Conservation (phyloP, 2,888 invertebrate genomes). For the Venusia cambrica region DNA sequence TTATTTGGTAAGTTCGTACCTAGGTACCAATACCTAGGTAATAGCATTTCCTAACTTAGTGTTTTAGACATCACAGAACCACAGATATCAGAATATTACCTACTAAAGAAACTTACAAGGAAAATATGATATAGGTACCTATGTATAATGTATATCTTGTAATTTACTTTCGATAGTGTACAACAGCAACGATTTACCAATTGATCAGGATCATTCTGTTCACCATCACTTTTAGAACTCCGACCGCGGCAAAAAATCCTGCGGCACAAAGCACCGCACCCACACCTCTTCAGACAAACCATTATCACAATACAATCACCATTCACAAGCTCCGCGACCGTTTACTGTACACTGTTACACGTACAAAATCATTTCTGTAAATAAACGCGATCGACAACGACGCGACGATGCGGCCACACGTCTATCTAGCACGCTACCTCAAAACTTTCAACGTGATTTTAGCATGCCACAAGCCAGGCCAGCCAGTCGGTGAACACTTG, state of each 20-base stretch:
- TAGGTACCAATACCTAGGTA: too few relatives aligned
- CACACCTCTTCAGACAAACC: slow-evolving; percentile 57
- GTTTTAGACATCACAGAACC: too few relatives aligned
- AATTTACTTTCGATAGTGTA: too few relatives aligned
- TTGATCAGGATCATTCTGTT: slow-evolving; percentile 14
- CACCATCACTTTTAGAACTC: slow-evolving; percentile 34
- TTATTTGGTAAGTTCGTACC: too few relatives aligned
- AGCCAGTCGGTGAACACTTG: too few relatives aligned
- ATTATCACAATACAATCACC: slow-evolving; percentile 34
- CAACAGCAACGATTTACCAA: slow-evolving; percentile 31
- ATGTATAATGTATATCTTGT: too few relatives aligned
- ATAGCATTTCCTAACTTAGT: too few relatives aligned
- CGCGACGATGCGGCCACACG: slow-evolving; percentile 20
- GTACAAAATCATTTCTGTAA: slow-evolving; percentile 50
- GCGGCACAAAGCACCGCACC: slow-evolving; percentile 61
- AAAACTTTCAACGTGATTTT: slow-evolving; percentile 26
- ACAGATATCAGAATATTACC: too few relatives aligned
- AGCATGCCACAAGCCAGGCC: too few relatives aligned
- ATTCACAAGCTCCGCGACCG: slow-evolving; percentile 27
- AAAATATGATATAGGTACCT: too few relatives aligned
- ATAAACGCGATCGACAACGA: slow-evolving; percentile 44
- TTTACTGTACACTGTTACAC: slow-evolving; percentile 23
- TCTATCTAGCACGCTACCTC: slow-evolving; percentile 31
- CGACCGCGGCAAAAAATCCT: slow-evolving; percentile 58
- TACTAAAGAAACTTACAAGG: too few relatives aligned